Evolutionary conservation across 2,888 invertebrate species (phyloP), one percentile per base, ranked within the genome.

Genomic region (Bruchidius siliquastri): DNA sequence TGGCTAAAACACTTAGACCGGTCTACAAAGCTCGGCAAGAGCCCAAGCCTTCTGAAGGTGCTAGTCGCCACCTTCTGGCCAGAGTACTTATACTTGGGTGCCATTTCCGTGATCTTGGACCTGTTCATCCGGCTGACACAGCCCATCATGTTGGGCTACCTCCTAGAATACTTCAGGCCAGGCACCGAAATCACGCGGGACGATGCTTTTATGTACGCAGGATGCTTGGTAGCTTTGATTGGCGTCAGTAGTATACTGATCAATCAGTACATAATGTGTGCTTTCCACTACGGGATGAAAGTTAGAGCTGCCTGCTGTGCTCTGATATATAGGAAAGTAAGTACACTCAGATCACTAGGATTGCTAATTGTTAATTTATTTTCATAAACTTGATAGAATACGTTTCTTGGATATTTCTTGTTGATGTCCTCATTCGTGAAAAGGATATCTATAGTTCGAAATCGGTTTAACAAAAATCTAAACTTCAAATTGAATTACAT

Each of bases 271-370:
- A 88, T 91, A 49, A 91, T 91, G 83, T 89, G 89, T 73, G 91
- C 92, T 6, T 92, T 92, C 80, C 92, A 94, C 82, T 90, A 93
- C 70, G 96, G 96, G 30, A 93, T 95, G 91, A 90, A 92, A 86
- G 90, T 95, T 72, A 89, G 96, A 78, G 91, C 95, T 0, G 94
- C 96, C 0, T 92, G 93, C 72, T 95, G 95, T 83, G 93, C 95
- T 1, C 87, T 96, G 20, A 90, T 97, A 74, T 96, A 95, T 83
- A 91, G 94, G 88, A 97, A 97, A 91, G 95, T 95, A 86, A 82
- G 83, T 81, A 69, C n/a, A 20, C 22, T 71, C n/a, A 20, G 49
- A 21, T 67, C n/a, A n/a, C n/a, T n/a, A n/a, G n/a, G n/a, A n/a
- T n/a, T n/a, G n/a, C n/a, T n/a, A n/a, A n/a, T n/a, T n/a, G n/a